These are phyloP conservation scores for Argyresthia albistria DNA, from an alignment of 2,888 invertebrate genomes.

Conservation along the genomic window DNA sequence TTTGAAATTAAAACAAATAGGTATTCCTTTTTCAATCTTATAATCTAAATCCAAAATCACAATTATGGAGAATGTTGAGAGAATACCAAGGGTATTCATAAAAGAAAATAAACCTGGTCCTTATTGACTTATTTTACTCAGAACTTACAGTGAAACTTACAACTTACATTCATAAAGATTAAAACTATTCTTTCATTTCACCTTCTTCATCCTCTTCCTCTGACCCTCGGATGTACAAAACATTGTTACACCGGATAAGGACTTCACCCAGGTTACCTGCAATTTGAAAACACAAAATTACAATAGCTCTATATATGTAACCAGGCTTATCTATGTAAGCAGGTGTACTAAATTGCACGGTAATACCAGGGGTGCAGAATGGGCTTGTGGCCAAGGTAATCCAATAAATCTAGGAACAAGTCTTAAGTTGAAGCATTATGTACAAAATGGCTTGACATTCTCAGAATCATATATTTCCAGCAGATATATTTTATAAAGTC, in stretches of 20 bases:
- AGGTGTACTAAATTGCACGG: too few relatives aligned
- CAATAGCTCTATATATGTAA: too few relatives aligned
- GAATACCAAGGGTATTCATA: neutral
- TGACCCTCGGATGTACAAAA: slow-evolving; percentile 93
- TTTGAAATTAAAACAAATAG: neutral
- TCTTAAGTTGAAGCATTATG: too few relatives aligned
- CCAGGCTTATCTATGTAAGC: too few relatives aligned
- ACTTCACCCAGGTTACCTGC: slow-evolving; percentile 94
- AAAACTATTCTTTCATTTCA: slow-evolving; percentile 87
- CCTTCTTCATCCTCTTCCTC: slow-evolving; percentile 98
- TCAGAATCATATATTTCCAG: too few relatives aligned
- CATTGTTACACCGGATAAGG: slow-evolving; percentile 96
- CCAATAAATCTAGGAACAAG: too few relatives aligned
- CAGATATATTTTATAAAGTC: too few relatives aligned
- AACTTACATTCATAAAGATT: neutral
- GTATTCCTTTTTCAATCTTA: neutral
- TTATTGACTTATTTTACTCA: neutral
- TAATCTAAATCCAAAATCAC: neutral
- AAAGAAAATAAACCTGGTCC: neutral
- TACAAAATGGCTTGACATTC: too few relatives aligned
- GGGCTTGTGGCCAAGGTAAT: too few relatives aligned
- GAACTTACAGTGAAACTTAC: neutral
- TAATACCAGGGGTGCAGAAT: too few relatives aligned
- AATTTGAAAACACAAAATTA: neutral
- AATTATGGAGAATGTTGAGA: neutral